These are phyloP conservation scores for Caerostris extrusa DNA, from an alignment of 1,140 invertebrate species.

Conservation along the genomic window DNA sequence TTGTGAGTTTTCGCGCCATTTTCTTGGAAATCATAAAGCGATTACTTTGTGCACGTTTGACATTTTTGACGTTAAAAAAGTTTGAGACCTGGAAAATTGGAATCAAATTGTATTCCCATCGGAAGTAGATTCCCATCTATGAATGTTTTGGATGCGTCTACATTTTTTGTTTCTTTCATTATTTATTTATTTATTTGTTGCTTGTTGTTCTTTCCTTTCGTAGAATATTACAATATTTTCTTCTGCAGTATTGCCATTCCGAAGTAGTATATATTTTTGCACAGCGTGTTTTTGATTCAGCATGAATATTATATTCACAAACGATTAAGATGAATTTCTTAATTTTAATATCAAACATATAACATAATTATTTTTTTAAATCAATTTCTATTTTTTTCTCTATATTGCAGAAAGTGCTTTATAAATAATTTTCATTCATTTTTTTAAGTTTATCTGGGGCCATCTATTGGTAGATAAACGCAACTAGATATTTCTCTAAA, in stretches of 20 bases:
- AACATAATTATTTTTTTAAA: too few species aligned
- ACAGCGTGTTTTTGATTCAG: too few species aligned
- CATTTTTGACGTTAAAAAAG: slow-evolving; percentile 11
- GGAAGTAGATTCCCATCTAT: not conserved
- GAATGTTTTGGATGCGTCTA: not conserved
- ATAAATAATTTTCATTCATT: too few species aligned
- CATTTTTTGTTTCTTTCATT: not conserved
- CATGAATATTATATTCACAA: too few species aligned
- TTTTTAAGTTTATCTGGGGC: too few species aligned
- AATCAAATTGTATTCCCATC: not conserved
- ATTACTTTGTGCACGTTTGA: slow-evolving; percentile 8
- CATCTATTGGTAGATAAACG: too few species aligned
- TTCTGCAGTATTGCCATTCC: not conserved
- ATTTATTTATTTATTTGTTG: not conserved
- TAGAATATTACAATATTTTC: not conserved
- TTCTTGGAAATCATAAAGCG: slow-evolving; percentile 26
- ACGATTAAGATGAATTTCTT: too few species aligned
- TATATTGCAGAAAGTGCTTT: too few species aligned
- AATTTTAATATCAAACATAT: too few species aligned
- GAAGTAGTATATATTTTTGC: too few species aligned
- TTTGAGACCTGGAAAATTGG: not conserved
- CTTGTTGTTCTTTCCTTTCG: not conserved
- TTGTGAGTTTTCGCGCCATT: not conserved
- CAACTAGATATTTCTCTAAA: too few species aligned
- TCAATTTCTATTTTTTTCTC: too few species aligned